Base-by-base conservation (phyloP, 2,888 invertebrate genomes). In the Eumerus sabulonum region DNA sequence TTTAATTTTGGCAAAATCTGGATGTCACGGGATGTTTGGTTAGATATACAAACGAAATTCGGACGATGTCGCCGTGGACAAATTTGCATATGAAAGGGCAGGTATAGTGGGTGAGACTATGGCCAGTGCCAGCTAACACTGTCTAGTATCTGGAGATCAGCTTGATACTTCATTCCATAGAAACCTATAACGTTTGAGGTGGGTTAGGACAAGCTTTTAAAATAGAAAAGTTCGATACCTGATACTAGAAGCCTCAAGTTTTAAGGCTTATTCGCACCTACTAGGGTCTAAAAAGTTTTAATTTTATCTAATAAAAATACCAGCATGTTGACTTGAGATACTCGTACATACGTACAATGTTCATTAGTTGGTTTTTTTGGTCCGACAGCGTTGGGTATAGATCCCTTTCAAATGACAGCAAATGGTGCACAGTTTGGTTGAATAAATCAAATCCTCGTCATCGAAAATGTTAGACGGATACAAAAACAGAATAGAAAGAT, bases 1-100 rank as follows among this genome's bases (percentile, higher is more conserved):
- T 77, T 77, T 77, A 77, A 77, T 77, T 77, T 77, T 18, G 57
- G 40, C 35, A 72, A 59, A 77, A 73, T 45, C 64, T 66, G 38
- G 72, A 47, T 68, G 51, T 53, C 63, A 59, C 63, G 77, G 47
- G 67, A 73, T 62, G 67, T 73, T 72, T 66, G 72, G 57, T 73
- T 57, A 47, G 67, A 72, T 57, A 67, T 17, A 16, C 53, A 53
- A 72, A 66, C 44, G 60, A 72, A 72, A 60, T 62, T 54, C 45
- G 56, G 38, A 66, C 71, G 38, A 53, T 53, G 14, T 27, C 56
- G 44, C 3, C 19, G 18, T 38, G 19, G 17, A 18, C 53, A 70
- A 47, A 54, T 76, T 76, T 70, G 63, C 70, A 76, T 70, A 64
- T 64, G 53, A 70, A 76, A 64, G 76, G 36, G 7, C 27, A 27